A percentile compares a stretch with the other conserved stretches of the same genome.
phyloP scores from a whole-genome alignment of 2,113 vertebrate species.

The Tupaia chinensis region DNA sequence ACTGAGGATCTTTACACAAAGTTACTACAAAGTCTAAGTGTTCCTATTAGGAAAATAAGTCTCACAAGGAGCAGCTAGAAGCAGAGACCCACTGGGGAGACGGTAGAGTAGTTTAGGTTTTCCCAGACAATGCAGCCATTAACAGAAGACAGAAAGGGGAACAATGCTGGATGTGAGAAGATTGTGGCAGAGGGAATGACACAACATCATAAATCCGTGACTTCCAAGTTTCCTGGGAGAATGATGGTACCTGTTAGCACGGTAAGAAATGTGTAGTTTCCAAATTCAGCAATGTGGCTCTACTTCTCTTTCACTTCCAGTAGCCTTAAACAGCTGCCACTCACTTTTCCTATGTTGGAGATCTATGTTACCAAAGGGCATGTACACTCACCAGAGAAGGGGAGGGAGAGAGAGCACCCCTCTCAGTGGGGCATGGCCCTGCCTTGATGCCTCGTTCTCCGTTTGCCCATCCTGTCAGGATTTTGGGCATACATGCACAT shows the following conservation, averaged over 20 bases:
- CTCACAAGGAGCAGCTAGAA: not conserved
- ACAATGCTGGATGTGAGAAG: not conserved
- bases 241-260: not conserved
- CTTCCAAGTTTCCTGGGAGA: not conserved
- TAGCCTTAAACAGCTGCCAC: not conserved
- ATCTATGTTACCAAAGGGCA: too few relatives aligned
- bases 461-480: too few relatives aligned
- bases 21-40: not conserved
- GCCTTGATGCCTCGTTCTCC: too few relatives aligned
- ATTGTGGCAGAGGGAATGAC: not conserved
- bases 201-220: not conserved
- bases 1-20: not conserved
- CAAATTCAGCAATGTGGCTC: not conserved
- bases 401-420: too few relatives aligned
- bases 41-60: not conserved
- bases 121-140: not conserved
- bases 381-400: too few relatives aligned
- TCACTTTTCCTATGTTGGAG: not conserved
- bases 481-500: too few relatives aligned
- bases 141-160: not conserved
- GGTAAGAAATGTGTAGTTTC: not conserved
- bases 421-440: too few relatives aligned
- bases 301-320: not conserved
- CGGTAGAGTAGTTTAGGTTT: not conserved
- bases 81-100: not conserved